These are phyloP conservation scores for Salvator merianae DNA, from an alignment of 2,113 vertebrate species.

Conservation along the genomic window DNA sequence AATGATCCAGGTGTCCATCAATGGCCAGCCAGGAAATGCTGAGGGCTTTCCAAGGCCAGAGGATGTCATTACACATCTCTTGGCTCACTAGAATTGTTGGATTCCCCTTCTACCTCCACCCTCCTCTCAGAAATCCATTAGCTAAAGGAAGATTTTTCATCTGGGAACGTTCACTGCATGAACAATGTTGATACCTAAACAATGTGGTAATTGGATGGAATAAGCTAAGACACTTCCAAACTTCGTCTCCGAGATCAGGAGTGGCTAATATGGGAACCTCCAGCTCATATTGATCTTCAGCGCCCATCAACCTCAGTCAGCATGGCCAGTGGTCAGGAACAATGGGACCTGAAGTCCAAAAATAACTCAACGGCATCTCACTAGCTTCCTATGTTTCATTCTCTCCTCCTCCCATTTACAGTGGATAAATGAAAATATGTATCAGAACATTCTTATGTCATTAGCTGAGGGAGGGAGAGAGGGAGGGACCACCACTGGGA, in stretches of 20 bases:
- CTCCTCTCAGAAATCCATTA: not conserved
- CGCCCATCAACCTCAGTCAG: no score
- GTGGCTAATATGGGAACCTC: no score
- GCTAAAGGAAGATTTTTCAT: not conserved
- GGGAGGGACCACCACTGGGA: not conserved
- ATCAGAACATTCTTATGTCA: no score
- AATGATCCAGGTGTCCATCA: slow-evolving; percentile 13
- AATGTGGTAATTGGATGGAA: not conserved
- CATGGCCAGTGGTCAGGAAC: no score
- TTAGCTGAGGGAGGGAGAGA: no score
- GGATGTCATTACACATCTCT: slow-evolving; percentile 6
- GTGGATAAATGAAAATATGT: no score
- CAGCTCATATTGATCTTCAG: no score
- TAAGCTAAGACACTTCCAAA: not conserved
- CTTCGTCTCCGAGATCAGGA: no score
- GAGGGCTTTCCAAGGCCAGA: slow-evolving; percentile 1
- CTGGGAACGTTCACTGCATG: slow-evolving; percentile 1
- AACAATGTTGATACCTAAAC: not conserved
- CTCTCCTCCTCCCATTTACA: no score
- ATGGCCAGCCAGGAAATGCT: not conserved
- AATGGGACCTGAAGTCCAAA: no score
- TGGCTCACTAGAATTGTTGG: not conserved
- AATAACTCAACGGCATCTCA: no score
- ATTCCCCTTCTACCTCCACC: not conserved
- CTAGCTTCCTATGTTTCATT: no score